Conservation (phyloP, 1,140 invertebrate genomes). For the Zaprionus vittiger region DNA sequence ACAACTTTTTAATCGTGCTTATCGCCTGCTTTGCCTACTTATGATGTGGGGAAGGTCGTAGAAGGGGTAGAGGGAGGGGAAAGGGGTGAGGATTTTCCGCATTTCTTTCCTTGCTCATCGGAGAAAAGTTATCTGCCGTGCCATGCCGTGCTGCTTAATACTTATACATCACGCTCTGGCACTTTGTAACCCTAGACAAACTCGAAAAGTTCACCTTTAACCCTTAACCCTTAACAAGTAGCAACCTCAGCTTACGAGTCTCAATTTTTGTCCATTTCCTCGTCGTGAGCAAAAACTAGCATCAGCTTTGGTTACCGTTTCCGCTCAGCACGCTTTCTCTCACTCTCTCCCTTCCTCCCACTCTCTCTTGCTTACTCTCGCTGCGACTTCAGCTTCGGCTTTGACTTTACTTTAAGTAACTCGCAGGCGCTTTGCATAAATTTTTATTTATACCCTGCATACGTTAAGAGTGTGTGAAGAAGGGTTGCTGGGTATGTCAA, state of each 20-base stretch:
- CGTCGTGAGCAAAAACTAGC: constrained; percentile 35
- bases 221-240: constrained; percentile 52
- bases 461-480: not conserved
- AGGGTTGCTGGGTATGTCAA: not conserved
- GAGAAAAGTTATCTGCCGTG: constrained; percentile 1
- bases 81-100: not conserved
- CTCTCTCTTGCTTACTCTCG: not conserved
- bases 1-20: constrained; percentile 43
- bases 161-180: constrained; percentile 52
- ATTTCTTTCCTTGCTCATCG: too few relatives aligned
- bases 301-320: constrained; percentile 9
- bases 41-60: not conserved
- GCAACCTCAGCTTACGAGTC: constrained; percentile 52
- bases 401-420: constrained; percentile 78
- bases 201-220: constrained; percentile 53
- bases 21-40: constrained; percentile 34
- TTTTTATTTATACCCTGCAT: constrained; percentile 40
- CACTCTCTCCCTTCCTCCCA: not conserved
- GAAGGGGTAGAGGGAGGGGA: not conserved
- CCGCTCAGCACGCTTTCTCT: not conserved
- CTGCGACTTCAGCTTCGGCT: constrained; percentile 47
- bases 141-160: constrained; percentile 22
- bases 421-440: constrained; percentile 78
- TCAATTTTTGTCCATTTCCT: constrained; percentile 48
- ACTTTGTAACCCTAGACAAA: constrained; percentile 56